These are phyloP conservation scores for Eubasilissa splendida DNA, from an alignment of 2,888 invertebrate genomes.

Conservation along the genomic window DNA sequence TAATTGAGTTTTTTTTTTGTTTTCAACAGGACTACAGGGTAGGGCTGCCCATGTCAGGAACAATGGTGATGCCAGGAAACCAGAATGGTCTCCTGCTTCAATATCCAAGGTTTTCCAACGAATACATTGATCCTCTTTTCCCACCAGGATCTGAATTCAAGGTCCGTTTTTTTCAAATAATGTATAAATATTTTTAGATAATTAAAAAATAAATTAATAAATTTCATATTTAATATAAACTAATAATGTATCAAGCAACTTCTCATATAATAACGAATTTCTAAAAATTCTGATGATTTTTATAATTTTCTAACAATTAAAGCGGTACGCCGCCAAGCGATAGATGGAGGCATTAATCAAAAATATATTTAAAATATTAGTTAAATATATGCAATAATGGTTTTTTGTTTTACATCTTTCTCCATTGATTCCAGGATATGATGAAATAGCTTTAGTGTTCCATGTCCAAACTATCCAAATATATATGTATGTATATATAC, in stretches of 20 bases:
- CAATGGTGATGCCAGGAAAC: conserved; percentile 51
- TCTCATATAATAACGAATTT: too few relatives aligned
- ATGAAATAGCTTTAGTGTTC: too few relatives aligned
- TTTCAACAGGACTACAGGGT: conserved; percentile 51
- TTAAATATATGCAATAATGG: not conserved
- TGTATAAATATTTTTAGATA: not conserved
- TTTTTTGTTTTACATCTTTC: conserved; percentile 1
- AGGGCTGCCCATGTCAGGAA: conserved; percentile 50
- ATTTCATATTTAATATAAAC: not conserved
- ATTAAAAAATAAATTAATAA: not conserved
- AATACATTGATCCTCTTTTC: conserved; percentile 55
- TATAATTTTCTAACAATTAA: too few relatives aligned
- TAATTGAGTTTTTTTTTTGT: not conserved
- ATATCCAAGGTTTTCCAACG: conserved; percentile 55
- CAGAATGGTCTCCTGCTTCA: conserved; percentile 53
- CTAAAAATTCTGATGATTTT: too few relatives aligned
- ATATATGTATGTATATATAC: too few relatives aligned
- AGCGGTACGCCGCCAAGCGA: too few relatives aligned
- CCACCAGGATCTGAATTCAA: conserved; percentile 55
- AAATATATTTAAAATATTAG: too few relatives aligned
- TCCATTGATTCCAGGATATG: too few relatives aligned
- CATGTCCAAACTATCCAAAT: too few relatives aligned
- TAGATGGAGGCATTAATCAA: too few relatives aligned
- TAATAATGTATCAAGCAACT: too few relatives aligned
- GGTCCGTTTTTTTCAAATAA: conserved; percentile 13